These are phyloP conservation scores for Aelia acuminata DNA, from an alignment of 2,888 invertebrate genomes.

Conservation along the genomic window DNA sequence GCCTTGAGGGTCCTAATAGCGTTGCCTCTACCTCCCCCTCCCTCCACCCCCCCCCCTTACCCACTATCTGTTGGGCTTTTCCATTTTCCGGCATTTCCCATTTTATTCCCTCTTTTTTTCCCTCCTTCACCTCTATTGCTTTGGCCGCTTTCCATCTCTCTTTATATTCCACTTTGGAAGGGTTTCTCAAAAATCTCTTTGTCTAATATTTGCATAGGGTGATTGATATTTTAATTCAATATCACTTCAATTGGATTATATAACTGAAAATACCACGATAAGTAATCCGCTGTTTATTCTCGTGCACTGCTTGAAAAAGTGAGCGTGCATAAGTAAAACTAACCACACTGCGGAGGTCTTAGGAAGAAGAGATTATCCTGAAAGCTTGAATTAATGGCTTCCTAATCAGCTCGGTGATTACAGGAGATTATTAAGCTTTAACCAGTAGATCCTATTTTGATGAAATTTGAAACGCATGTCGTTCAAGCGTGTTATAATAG, in stretches of 20 bases:
- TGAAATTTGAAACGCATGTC: too few species aligned
- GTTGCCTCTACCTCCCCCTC: not conserved
- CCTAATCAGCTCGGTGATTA: too few species aligned
- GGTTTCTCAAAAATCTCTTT: not conserved
- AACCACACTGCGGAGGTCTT: too few species aligned
- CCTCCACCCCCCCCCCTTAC: not conserved
- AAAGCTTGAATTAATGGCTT: too few species aligned
- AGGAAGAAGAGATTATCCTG: too few species aligned
- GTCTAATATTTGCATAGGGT: not conserved
- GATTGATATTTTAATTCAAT: not conserved
- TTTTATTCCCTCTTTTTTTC: constrained; percentile 11
- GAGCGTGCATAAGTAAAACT: too few species aligned
- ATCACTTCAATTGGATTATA: not conserved
- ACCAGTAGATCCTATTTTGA: too few species aligned
- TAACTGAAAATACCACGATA: not conserved
- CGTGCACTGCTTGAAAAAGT: too few species aligned
- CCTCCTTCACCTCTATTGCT: not conserved
- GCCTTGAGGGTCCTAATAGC: not conserved
- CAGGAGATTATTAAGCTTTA: too few species aligned
- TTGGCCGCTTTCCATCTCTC: not conserved
- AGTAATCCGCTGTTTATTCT: too few species aligned
- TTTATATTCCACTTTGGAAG: not conserved
- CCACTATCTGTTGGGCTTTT: not conserved
- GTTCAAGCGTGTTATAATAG: too few species aligned
- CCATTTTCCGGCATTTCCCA: constrained; percentile 13